Evolutionary conservation across 1,140 invertebrate species (phyloP).

Genomic region (Thereuonema tuberculata): DNA sequence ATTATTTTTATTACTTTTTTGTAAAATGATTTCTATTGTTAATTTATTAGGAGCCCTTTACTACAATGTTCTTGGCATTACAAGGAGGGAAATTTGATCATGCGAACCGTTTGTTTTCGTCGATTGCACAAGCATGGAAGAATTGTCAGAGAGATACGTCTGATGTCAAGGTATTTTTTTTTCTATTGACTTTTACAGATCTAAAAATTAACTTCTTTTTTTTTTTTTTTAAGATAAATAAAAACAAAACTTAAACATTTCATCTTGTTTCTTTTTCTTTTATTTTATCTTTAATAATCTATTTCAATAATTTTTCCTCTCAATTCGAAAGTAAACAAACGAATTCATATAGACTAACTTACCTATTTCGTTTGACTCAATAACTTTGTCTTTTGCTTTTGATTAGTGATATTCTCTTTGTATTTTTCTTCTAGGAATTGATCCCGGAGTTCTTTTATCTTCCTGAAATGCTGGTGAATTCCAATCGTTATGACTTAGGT

Average conservation of each 20-base stretch:
- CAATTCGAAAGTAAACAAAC: too few species aligned
- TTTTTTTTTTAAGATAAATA: background rate
- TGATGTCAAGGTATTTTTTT: slow-evolving; percentile 93
- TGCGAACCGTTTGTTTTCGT: slow-evolving; percentile 89
- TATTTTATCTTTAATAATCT: too few species aligned
- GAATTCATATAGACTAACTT: too few species aligned
- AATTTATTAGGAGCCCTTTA: slow-evolving; percentile 92
- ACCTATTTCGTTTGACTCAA: too few species aligned
- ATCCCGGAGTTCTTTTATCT: slow-evolving; percentile 98
- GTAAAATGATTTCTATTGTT: too few species aligned
- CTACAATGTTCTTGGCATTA: slow-evolving; percentile 94
- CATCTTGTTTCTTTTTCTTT: too few species aligned
- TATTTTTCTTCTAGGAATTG: slow-evolving; percentile 52
- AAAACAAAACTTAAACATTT: too few species aligned
- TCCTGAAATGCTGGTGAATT: slow-evolving; percentile 97
- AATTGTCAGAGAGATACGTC: slow-evolving; percentile 97
- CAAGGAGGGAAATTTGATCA: slow-evolving; percentile 99
- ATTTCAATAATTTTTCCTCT: too few species aligned
- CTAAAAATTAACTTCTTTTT: background rate
- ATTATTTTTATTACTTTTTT: too few species aligned
- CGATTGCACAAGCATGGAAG: slow-evolving; percentile 88
- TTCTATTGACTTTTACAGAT: too few species aligned
- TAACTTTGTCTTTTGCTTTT: too few species aligned
- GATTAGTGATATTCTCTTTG: too few species aligned
- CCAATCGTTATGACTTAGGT: slow-evolving; percentile 73